Conservation (phyloP, 2,797 vertebrate genomes). For the Phataginus tricuspis region DNA sequence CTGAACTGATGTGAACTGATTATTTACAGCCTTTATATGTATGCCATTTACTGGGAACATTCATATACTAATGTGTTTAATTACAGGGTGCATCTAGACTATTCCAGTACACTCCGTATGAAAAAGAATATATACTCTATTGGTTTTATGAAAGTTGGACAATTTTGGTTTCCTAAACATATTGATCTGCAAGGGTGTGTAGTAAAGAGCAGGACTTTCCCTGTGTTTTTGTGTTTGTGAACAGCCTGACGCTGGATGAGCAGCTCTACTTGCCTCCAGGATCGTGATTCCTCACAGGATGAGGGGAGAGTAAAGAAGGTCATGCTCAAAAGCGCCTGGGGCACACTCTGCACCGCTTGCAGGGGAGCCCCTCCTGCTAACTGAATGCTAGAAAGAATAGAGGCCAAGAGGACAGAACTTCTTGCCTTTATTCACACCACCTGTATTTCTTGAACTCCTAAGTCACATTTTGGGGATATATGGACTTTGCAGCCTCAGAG, state of each 20-base stretch:
- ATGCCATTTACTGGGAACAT: not conserved
- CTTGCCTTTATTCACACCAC: not conserved
- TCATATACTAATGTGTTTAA: not conserved
- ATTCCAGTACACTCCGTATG: not conserved
- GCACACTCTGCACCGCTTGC: not conserved
- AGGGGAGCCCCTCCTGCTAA: not conserved
- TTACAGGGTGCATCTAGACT: not conserved
- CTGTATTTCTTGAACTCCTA: not conserved
- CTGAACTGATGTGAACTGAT: not conserved
- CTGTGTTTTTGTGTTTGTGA: not conserved
- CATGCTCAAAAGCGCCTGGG: not conserved
- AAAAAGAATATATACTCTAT: not conserved
- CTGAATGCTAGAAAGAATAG: not conserved
- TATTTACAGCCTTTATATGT: not conserved
- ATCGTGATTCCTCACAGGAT: not conserved
- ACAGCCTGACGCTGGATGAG: not conserved
- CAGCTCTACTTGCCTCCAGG: not conserved
- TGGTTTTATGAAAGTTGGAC: not conserved
- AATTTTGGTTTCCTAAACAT: not conserved
- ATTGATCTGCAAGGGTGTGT: not conserved
- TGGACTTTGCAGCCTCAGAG: not conserved
- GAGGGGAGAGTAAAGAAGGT: not conserved
- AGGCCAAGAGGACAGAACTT: not conserved
- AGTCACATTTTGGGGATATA: not conserved
- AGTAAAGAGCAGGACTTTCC: not conserved